Evolutionary conservation across 2,888 invertebrate genomes (phyloP).

Genomic region (Ennomos quercinarius): DNA sequence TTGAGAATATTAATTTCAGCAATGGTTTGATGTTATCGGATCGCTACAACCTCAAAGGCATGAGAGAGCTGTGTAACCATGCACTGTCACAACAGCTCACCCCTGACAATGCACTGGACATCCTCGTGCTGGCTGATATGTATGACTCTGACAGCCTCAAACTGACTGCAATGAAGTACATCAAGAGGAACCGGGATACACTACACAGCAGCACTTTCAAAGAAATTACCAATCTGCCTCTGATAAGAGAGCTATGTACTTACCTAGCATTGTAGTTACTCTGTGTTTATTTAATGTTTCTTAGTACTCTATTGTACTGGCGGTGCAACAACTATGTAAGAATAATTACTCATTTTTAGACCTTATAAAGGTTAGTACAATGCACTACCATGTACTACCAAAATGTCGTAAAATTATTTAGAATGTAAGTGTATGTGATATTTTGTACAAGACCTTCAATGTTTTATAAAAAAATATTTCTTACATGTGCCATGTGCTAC

Average conservation of each 20-base stretch:
- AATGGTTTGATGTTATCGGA: slow-evolving; percentile 71
- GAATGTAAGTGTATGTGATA: too few relatives aligned
- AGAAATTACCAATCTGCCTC: slow-evolving; percentile 63
- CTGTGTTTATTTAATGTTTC: slow-evolving; percentile 9
- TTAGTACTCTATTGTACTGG: slow-evolving; percentile 24
- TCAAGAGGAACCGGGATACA: slow-evolving; percentile 61
- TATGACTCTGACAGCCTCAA: slow-evolving; percentile 68
- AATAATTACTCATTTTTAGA: neutral
- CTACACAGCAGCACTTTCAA: slow-evolving; percentile 60
- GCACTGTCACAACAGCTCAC: slow-evolving; percentile 60
- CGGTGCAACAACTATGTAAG: slow-evolving; percentile 7
- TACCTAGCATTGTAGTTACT: slow-evolving; percentile 45
- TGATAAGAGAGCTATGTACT: slow-evolving; percentile 66
- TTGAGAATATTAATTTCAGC: slow-evolving; percentile 61
- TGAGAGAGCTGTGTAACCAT: slow-evolving; percentile 64
- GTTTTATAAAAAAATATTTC: too few relatives aligned
- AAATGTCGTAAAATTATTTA: too few relatives aligned
- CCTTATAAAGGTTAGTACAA: too few relatives aligned
- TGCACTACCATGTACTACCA: neutral
- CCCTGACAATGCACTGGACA: slow-evolving; percentile 67
- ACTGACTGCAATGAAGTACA: slow-evolving; percentile 62
- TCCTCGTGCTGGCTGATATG: slow-evolving; percentile 67
- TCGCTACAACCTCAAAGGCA: slow-evolving; percentile 65
- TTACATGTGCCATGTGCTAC: too few relatives aligned
- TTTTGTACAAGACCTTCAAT: too few relatives aligned